Evolutionary conservation across 2,113 vertebrate genomes (phyloP), one percentile per base, ranked within the genome.

Genomic region (Fregetta grallaria): DNA sequence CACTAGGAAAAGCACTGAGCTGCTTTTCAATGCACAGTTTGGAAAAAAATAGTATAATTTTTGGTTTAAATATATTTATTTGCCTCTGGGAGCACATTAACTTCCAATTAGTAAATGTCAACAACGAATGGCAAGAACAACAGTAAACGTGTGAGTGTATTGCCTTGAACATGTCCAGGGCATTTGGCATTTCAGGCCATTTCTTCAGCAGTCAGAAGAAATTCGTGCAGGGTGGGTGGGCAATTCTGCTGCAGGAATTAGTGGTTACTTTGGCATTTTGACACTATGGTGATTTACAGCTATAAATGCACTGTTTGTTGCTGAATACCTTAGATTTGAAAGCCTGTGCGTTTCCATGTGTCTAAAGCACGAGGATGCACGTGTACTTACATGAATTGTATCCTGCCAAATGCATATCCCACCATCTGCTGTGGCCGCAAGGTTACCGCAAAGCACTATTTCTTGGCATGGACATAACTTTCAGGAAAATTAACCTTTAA

Each of bases 51-150:
- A 13, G n/a, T 22, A 11, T 36, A 40, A 38, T 72, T 95, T 94
- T 91, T 74, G 19, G 45, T 85, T 76, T 75, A 30, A 83, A 92
- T 86, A 73, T 45, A 80, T 52, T 80, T 75, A 53, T 71, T 88
- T 88, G 40, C 74, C 68, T 91, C 56, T 95, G 49, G 61, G 91
- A 95, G 67, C 29, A 66, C 32, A 45, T 94, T 80, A 97, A 84
- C 66, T 91, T 76, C 85, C 83, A 95, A 19, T 88, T 77, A 95
- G 63, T 38, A 20, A 79, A 74, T 82, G 71, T 67, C 90, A 96
- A 80, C 47, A 15, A 96, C 74, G 81, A 94, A 47, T 18, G 21
- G 71, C 61, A 70, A 56, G 47, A 90, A 19, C 56, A 90, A 62
- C 40, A 44, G 61, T 50, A 73, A 88, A 80, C 5, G 2, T 14